phyloP scores from a whole-genome alignment of 64 coral and sea anemone species.

The Montipora capricornis region DNA sequence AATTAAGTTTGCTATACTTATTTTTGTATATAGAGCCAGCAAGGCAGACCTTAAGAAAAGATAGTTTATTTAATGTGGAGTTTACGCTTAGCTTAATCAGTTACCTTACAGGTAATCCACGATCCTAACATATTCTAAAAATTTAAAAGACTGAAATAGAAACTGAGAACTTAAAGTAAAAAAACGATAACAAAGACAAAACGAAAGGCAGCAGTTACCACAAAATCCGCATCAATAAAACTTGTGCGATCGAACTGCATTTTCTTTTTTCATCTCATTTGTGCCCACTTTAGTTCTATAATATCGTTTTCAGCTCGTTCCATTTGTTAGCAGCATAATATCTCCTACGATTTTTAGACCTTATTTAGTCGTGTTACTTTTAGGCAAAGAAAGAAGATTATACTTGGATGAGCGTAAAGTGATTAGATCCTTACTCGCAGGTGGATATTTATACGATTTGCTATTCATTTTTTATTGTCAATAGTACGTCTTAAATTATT shows the following conservation, averaged over 20 bases:
- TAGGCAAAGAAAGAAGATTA: slow-evolving; percentile 36
- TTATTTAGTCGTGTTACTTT: slow-evolving; percentile 55
- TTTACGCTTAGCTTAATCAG: not conserved
- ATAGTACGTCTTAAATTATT: not conserved
- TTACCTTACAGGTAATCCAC: not conserved
- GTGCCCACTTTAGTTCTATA: slow-evolving; percentile 9
- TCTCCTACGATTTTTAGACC: slow-evolving; percentile 65
- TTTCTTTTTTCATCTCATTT: not conserved
- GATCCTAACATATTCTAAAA: too few species aligned
- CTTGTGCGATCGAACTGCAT: not conserved
- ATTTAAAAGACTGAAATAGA: not conserved
- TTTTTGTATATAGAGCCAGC: too few species aligned
- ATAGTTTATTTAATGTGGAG: not conserved
- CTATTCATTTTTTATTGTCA: slow-evolving; percentile 40
- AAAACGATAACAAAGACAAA: not conserved
- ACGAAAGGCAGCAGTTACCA: not conserved
- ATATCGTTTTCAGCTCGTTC: slow-evolving; percentile 19
- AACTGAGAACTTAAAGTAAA: not conserved
- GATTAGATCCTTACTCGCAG: slow-evolving; percentile 30
- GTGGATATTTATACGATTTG: slow-evolving; percentile 16
- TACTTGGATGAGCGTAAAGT: slow-evolving; percentile 45
- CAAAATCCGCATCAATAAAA: not conserved
- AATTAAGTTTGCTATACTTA: too few species aligned
- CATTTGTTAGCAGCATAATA: slow-evolving; percentile 50
- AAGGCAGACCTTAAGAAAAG: not conserved